These are phyloP conservation scores for Narcine bancroftii DNA, from an alignment of 2,113 vertebrate species.

Conservation along the genomic window DNA sequence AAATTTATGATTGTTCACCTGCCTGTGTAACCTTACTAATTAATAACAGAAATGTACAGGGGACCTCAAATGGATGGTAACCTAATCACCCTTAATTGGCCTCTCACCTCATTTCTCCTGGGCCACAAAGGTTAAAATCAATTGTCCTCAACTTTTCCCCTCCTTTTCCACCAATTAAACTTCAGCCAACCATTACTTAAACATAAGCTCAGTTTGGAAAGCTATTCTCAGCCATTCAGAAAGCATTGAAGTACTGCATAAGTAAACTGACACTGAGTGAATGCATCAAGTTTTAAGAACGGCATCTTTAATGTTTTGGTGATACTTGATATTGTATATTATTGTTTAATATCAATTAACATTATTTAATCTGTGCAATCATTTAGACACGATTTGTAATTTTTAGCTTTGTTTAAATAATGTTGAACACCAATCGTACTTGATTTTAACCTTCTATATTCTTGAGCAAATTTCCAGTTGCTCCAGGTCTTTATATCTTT, in stretches of 20 bases:
- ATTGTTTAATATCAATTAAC: too few relatives aligned
- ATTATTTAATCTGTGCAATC: too few relatives aligned
- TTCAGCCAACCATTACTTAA: neutral
- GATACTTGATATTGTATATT: neutral
- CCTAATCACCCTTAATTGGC: too few relatives aligned
- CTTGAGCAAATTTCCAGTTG: neutral
- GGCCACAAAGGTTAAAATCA: neutral
- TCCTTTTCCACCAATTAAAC: neutral
- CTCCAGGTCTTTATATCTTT: neutral
- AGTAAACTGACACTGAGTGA: neutral
- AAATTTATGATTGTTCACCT: too few relatives aligned
- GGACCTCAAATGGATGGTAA: too few relatives aligned
- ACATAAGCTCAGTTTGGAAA: neutral
- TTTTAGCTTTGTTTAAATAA: neutral
- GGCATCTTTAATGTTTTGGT: neutral
- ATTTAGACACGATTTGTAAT: too few relatives aligned
- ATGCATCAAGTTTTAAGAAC: neutral
- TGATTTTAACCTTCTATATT: neutral
- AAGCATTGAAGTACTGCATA: neutral
- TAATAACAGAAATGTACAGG: neutral
- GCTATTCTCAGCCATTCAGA: neutral
- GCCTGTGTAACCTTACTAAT: too few relatives aligned
- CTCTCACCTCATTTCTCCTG: too few relatives aligned
- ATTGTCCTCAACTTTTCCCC: neutral
- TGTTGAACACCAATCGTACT: neutral